Evolutionary conservation across 2,888 invertebrate species (phyloP), one percentile per base, ranked within the genome.

Genomic region (Allygus modestus): DNA sequence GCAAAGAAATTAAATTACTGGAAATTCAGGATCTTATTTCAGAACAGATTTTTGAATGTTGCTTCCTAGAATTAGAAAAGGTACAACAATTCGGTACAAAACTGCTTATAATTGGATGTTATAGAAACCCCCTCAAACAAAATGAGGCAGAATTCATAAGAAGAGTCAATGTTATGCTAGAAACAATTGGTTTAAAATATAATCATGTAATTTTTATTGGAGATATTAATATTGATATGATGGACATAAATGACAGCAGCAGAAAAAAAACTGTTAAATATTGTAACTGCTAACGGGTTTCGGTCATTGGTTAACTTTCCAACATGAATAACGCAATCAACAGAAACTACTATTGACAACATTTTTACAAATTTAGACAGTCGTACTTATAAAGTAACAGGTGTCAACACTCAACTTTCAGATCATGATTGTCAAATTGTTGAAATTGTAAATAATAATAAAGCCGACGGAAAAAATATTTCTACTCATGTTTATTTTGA

Each of bases 81-180:
- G 33, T 31, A 69, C 69, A 15, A 69, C 69, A 15, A 9, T 17
- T n/a, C 1, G 9, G 4, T 2, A 11, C 4, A 12, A 69, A 69
- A 69, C 2, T 69, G 17, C 17, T 69, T 33, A 31, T 69, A 31
- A 69, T 69, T 31, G 69, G 69, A 4, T 69, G 69, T 31, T 69
- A 69, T 31, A 69, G 69, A 33, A 69, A 69, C n/a, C 69, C 69
- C 31, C 28, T 69, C 1, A 69, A 69, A 69, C 37, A 69, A 69
- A 69, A 69, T 33, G 69, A 69, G 23, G 2, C 7, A 17, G 33
- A 69, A 23, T 69, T 69, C 31, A 69, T 69, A 31, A 28, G 23
- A 11, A 69, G 69, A 69, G 7, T 69, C 4, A 69, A 69, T 69
- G 31, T 5, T 69, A 20, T 69, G 31, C 9, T 69, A 11, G 31